Evolutionary conservation across 1,140 invertebrate species (phyloP).

Genomic region (Probaryconus sp.): DNA sequence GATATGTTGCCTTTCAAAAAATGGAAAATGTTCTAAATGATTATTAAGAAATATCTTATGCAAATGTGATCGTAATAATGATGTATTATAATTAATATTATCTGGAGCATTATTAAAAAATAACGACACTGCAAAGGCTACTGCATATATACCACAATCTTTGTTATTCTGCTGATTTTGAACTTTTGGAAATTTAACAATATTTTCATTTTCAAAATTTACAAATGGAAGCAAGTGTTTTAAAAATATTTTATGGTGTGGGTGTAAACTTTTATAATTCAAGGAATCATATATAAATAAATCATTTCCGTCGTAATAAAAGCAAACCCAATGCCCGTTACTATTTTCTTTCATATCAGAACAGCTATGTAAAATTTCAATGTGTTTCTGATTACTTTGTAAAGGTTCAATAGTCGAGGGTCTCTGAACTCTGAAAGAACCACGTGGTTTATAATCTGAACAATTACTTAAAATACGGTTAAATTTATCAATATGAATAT

Average conservation of each 20-base stretch:
- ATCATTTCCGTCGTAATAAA: neutral
- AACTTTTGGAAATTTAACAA: constrained; percentile 1
- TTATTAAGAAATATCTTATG: constrained; percentile 1
- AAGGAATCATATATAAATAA: constrained; percentile 2
- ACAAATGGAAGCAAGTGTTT: neutral
- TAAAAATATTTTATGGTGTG: neutral
- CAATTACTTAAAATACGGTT: no score
- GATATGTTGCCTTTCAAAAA: no score
- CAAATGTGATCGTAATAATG: constrained; percentile 3
- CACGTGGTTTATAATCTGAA: no score
- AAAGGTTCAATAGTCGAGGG: no score
- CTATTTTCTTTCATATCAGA: no score
- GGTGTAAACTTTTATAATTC: neutral
- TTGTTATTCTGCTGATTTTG: constrained; percentile 2
- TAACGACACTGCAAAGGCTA: constrained; percentile 6
- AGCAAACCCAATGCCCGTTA: constrained; percentile 1
- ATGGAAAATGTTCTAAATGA: constrained; percentile 7
- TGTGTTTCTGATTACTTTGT: no score
- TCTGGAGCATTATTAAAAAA: neutral
- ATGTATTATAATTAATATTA: neutral
- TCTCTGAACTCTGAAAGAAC: no score
- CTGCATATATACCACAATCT: constrained; percentile 12
- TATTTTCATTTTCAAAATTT: neutral
- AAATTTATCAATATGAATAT: no score
- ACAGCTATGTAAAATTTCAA: no score